These are phyloP conservation scores for Syrphus vitripennis DNA, from an alignment of 2,888 invertebrate species.

Conservation along the genomic window DNA sequence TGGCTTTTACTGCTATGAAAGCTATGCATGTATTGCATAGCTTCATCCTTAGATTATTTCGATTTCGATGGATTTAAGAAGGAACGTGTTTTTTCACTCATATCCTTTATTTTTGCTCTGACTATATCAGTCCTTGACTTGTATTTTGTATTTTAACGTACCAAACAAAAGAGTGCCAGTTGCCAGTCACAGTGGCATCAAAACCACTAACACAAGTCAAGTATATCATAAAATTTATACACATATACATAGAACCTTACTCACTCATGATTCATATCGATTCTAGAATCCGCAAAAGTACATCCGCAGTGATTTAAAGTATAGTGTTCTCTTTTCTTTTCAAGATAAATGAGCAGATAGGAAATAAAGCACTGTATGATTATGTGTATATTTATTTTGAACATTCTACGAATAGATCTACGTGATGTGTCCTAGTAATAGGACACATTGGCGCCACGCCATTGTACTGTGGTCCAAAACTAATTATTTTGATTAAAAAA, in stretches of 20 bases:
- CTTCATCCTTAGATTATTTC: conserved; percentile 63
- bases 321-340: no score
- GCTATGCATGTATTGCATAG: conserved; percentile 46
- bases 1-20: conserved; percentile 41
- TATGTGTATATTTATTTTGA: no score
- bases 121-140: conserved; percentile 55
- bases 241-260: conserved; percentile 11
- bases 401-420: no score
- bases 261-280: conserved; percentile 65
- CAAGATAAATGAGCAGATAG: no score
- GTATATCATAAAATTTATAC: neutral
- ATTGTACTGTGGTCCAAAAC: conserved; percentile 70
- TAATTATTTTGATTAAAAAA: conserved; percentile 60
- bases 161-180: conserved; percentile 50
- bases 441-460: conserved; percentile 68
- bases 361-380: no score
- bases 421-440: conserved; percentile 62
- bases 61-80: conserved; percentile 69
- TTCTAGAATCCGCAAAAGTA: no score
- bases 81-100: conserved; percentile 54
- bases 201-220: conserved; percentile 30
- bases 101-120: conserved; percentile 22
- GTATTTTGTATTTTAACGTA: conserved; percentile 33
- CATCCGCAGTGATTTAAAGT: no score
- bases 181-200: conserved; percentile 54